Evolutionary conservation across 2,888 invertebrate species (phyloP).

Genomic region (Hypselothyrea guttata): DNA sequence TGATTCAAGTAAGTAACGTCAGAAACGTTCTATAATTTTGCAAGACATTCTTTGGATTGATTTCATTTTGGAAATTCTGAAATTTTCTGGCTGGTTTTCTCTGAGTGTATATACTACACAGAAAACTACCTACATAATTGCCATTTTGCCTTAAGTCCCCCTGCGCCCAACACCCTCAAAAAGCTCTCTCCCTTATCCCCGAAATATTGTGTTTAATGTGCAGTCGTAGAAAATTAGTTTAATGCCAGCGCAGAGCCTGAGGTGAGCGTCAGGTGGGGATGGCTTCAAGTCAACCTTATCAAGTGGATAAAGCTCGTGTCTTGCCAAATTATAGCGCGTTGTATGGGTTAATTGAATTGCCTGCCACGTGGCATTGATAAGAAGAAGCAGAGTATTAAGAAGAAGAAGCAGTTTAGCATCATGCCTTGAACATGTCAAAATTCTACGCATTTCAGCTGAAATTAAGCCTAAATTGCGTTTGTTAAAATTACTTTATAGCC

Average conservation of each 20-base stretch:
- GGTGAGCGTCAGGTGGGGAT: too few relatives aligned
- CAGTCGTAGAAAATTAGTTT: constrained; percentile 72
- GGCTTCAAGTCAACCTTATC: constrained; percentile 37
- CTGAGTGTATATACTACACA: constrained; percentile 4
- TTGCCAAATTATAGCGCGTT: constrained; percentile 57
- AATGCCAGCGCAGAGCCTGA: constrained; percentile 40
- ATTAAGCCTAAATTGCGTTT: constrained; percentile 36
- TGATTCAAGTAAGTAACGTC: too few relatives aligned
- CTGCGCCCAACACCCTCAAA: constrained; percentile 1
- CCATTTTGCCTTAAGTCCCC: constrained; percentile 15
- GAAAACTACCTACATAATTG: constrained; percentile 54
- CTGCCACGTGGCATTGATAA: constrained; percentile 53
- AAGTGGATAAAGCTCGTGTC: constrained; percentile 41
- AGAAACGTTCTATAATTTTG: too few relatives aligned
- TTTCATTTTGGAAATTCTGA: too few relatives aligned
- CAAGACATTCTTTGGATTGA: too few relatives aligned
- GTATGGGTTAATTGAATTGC: constrained; percentile 68
- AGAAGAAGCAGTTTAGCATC: constrained; percentile 14
- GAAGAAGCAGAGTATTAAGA: constrained; percentile 30
- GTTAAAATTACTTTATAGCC: constrained; percentile 13
- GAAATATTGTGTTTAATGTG: constrained; percentile 65
- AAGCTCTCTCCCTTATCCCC: neutral
- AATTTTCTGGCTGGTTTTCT: neutral
- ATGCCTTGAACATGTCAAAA: constrained; percentile 1
- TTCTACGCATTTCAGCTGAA: constrained; percentile 22